Percentiles rank a stretch among this genome's conserved stretches.
Evolutionary conservation across 2,888 invertebrate genomes (phyloP).

Genomic region (Tinea trinotella): DNA sequence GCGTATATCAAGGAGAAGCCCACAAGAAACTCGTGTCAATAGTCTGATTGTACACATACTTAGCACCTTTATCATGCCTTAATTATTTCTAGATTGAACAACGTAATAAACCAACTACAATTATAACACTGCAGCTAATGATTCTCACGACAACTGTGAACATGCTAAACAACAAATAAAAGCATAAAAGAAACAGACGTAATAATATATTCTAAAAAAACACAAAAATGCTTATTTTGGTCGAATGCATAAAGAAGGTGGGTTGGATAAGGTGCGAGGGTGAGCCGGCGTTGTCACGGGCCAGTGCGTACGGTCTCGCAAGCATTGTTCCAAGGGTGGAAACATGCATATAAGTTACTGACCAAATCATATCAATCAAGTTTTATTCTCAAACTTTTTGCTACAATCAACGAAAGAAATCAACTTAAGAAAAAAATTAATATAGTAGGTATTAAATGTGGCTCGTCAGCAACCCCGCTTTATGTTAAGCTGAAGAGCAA

Average conservation of each 20-base stretch:
- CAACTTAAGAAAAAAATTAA: no score
- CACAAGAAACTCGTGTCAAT: no score
- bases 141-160: no score
- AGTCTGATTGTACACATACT: no score
- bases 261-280: slow-evolving; percentile 11
- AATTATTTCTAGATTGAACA: no score
- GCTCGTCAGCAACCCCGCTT: no score
- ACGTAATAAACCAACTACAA: no score
- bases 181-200: not conserved
- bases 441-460: no score
- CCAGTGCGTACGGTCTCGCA: slow-evolving; percentile 10
- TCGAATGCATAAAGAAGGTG: not conserved
- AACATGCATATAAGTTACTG: not conserved
- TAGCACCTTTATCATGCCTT: no score
- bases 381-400: not conserved
- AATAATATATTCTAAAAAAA: not conserved
- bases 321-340: slow-evolving; percentile 9
- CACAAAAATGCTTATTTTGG: not conserved
- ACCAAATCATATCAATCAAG: slow-evolving; percentile 12
- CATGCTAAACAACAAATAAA: not conserved
- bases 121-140: no score
- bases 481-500: no score
- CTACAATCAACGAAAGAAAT: not conserved
- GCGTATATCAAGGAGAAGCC: no score
- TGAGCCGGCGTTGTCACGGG: slow-evolving; percentile 1